phyloP scores from a whole-genome alignment of 2,888 invertebrate species.

The Eupithecia centaureata region DNA sequence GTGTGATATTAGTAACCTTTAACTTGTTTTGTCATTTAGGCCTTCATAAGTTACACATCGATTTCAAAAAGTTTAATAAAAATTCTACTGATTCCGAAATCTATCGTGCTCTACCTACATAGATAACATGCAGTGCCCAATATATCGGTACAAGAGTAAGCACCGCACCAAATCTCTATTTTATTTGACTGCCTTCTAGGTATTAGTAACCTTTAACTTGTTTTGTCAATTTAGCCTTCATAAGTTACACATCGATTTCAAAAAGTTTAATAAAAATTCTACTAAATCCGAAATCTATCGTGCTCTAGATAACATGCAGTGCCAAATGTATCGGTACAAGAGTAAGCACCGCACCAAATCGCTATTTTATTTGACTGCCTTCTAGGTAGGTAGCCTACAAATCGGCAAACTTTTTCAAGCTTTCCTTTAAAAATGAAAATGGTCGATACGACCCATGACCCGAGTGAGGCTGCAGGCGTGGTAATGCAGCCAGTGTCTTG shows the following conservation, averaged over 20 bases:
- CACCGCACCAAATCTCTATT: neutral
- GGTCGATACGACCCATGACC: too few species aligned
- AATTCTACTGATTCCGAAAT: neutral
- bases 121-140: neutral
- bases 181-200: neutral
- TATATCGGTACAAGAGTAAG: neutral
- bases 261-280: neutral
- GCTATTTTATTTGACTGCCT: neutral
- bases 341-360: neutral
- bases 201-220: too few species aligned
- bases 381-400: too few species aligned
- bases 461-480: too few species aligned
- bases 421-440: too few species aligned
- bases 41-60: neutral
- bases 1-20: too few species aligned
- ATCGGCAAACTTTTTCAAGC: too few species aligned
- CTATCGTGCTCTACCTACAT: too few species aligned
- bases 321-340: neutral
- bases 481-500: too few species aligned
- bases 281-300: neutral
- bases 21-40: too few species aligned
- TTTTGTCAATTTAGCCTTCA: too few species aligned
- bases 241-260: neutral
- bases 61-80: neutral
- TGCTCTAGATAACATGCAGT: neutral